Evolutionary conservation across 92 coral and sea anemone genomes (phyloP), one percentile per base, ranked within the genome.

Genomic region (Plumapathes pennacea): DNA sequence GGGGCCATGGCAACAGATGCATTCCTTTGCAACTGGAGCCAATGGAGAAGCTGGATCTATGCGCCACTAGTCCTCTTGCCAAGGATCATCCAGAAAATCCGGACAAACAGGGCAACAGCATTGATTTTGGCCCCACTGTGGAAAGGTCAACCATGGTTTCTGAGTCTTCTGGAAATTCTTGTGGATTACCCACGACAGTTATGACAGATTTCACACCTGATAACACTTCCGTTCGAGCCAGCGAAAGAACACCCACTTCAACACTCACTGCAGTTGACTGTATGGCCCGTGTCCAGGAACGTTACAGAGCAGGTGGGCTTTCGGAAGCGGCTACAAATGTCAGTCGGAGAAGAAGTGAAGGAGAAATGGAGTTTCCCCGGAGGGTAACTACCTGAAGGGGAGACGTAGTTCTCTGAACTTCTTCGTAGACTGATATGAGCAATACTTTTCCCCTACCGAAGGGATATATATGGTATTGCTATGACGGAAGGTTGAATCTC

Each of bases 81-180:
- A 6, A 18, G 64, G 49, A 66, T 76, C 15, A 54, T 81, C 22
- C 50, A 59, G 12, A 67, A 66, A 47, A 60, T 66, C 22, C 14
- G 4, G 23, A 37, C 45, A 25, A 82, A 81, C 77, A 38, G 45
- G 31, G 82, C 69, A 25, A 40, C 64, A 46, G 81, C 73, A 5
- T 45, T 73, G 21, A 28, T 80, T 12, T 33, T 72, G 27, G 74
- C 78, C 17, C 88, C 82, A 12, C 52, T 55, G 27, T 81, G 82
- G 88, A 57, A 50, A 53, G 68, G 71, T 31, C 82, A 73, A 13
- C 54, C 78, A 4, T 81, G 88, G 83, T 81, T 65, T 56, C 74
- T 83, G 49, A 39, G 15, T 4, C 69, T 75, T 25, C 69, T 75
- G 25, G 50, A 68, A 15, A 46, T 68, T 43, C 15, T 82, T 63